phyloP scores from a whole-genome alignment of 2,888 invertebrate species.

The Callinectes sapidus region DNA sequence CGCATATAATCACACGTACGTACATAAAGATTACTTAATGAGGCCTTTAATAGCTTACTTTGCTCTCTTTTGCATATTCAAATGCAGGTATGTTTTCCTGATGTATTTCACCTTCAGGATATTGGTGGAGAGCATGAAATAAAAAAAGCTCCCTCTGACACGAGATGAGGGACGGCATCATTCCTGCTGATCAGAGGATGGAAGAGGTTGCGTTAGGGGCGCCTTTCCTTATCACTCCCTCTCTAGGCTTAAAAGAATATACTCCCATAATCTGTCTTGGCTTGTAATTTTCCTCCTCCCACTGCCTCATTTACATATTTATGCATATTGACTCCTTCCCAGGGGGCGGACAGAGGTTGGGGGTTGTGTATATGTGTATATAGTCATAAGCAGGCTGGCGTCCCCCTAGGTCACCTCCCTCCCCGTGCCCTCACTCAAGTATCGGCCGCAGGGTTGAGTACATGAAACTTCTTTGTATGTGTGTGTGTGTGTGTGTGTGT shows the following conservation, averaged over 20 bases:
- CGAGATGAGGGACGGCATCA: neutral
- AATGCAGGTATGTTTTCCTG: neutral
- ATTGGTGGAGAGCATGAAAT: neutral
- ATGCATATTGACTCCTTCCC: constrained; percentile 57
- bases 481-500: neutral
- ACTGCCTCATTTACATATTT: constrained; percentile 57
- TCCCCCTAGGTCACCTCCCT: constrained; percentile 10
- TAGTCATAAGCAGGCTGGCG: constrained; percentile 39
- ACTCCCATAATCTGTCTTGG: constrained; percentile 5
- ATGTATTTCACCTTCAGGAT: neutral
- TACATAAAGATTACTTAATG: neutral
- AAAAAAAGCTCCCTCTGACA: neutral
- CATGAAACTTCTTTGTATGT: neutral
- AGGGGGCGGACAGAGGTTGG: constrained; percentile 38
- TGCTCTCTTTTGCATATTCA: neutral
- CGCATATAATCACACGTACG: neutral
- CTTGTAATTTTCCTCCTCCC: constrained; percentile 59
- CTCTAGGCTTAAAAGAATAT: constrained; percentile 30
- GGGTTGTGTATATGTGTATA: constrained; percentile 44
- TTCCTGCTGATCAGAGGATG: neutral
- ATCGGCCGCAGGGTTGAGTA: neutral
- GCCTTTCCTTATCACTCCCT: neutral
- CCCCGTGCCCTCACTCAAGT: neutral
- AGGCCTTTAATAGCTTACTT: neutral
- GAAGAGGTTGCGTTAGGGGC: neutral